These are phyloP conservation scores for Cetonia aurata DNA, from an alignment of 2,888 invertebrate species.

Conservation along the genomic window DNA sequence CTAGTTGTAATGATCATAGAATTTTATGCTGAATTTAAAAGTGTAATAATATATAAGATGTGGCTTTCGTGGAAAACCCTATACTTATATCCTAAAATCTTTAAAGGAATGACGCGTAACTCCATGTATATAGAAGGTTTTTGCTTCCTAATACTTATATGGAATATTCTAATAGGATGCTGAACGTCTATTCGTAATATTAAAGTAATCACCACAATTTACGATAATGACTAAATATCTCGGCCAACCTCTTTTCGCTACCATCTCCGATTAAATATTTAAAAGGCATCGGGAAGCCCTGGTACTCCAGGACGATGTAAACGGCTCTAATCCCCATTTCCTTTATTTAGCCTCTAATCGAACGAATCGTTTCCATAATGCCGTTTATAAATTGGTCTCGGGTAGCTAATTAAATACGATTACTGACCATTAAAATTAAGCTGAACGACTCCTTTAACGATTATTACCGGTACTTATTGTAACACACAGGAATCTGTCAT, in stretches of 20 bases:
- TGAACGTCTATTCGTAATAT: no score
- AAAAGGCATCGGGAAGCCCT: background rate
- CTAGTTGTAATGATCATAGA: no score
- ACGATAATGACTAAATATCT: constrained; percentile 12
- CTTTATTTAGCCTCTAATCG: constrained; percentile 14
- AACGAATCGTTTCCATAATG: constrained; percentile 18
- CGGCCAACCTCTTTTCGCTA: background rate
- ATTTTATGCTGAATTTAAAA: no score
- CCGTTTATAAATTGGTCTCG: constrained; percentile 16
- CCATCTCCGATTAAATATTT: constrained; percentile 10
- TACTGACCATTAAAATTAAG: constrained; percentile 26
- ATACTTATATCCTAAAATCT: no score
- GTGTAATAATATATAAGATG: no score
- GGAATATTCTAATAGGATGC: no score
- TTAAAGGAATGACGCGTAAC: no score
- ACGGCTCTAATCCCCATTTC: constrained; percentile 13
- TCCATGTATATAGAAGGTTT: no score
- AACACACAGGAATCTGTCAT: constrained; percentile 9
- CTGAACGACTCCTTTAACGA: constrained; percentile 22
- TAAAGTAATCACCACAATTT: constrained; percentile 2
- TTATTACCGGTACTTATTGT: constrained; percentile 3
- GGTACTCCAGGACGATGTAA: background rate
- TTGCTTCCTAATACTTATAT: no score
- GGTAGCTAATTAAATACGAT: constrained; percentile 30
- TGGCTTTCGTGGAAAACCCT: no score